Conservation (phyloP, 2,113 vertebrate genomes). For the Gasterosteus nipponicus region DNA sequence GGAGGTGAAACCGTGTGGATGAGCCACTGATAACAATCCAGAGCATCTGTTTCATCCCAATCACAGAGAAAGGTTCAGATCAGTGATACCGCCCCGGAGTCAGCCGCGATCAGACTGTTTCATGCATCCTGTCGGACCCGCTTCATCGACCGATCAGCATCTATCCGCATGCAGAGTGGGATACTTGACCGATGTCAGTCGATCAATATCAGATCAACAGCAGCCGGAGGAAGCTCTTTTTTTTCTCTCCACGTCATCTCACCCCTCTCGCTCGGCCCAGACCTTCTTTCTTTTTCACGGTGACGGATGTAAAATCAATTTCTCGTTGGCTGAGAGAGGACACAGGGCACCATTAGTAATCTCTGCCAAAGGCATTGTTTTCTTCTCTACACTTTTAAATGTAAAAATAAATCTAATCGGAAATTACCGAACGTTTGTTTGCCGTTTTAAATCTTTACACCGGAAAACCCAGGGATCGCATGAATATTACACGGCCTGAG, state of each 20-base stretch:
- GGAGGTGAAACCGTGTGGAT: background rate
- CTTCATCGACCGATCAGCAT: conserved; percentile 30
- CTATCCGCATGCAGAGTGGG: conserved; percentile 58
- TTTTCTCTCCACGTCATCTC: conserved; percentile 25
- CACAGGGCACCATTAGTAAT: conserved; percentile 50
- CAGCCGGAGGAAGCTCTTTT: conserved; percentile 45
- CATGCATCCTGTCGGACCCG: conserved; percentile 17
- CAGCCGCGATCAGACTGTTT: conserved; percentile 49
- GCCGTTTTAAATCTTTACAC: conserved; percentile 15
- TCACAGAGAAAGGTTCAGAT: conserved; percentile 51
- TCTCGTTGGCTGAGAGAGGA: conserved; percentile 52
- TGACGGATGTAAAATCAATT: conserved; percentile 77
- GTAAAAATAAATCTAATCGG: background rate
- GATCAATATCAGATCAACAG: conserved; percentile 74
- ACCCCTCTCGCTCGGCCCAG: conserved; percentile 32
- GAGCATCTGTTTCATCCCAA: conserved; percentile 38
- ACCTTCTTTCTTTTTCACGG: conserved; percentile 45
- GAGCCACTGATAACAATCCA: conserved; percentile 22
- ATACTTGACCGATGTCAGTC: conserved; percentile 69
- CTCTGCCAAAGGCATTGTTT: conserved; percentile 26
- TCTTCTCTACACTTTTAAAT: background rate
- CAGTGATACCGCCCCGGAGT: conserved; percentile 39
- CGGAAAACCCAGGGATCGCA: background rate
- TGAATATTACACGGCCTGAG: conserved; percentile 14
- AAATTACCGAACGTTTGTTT: conserved; percentile 7